Base-by-base conservation (phyloP, 2,113 vertebrate species). In the Gavia stellata region DNA sequence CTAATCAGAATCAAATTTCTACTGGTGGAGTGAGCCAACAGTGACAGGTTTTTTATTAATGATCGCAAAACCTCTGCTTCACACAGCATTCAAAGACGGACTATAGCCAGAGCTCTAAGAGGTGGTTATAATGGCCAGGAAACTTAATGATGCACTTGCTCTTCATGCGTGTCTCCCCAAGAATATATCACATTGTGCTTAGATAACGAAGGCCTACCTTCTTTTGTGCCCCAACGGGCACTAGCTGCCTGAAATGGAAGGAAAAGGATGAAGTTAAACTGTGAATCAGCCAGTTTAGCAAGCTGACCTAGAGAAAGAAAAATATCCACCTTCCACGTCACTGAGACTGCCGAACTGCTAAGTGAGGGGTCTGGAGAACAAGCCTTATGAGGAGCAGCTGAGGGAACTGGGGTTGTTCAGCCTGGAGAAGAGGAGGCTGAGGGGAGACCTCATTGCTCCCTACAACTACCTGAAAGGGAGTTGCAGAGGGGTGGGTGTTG, bases 221-320 rank as follows among this genome's bases (percentile, higher is more conserved):
- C 74, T 61, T 68, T 20, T 73, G 31, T 95, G 91, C 94, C 92
- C 91, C 94, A 95, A 45, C 5, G 49, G 96, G 95, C 89, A 91
- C 89, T 62, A 96, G 70, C 92, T 96, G 94, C 92, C 97, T 97
- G 92, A 85, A 97, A 97, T 23, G 84, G 92, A 96, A 97, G 84
- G 92, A 91, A 85, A 95, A 94, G 92, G 92, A 81, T 73, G 81
- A 94, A 91, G 62, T 96, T 92, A 95, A 94, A 80, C 73, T 92
- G 31, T 68, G 74, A 94, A 87, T 81, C 83, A 72, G 73, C 26
- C 70, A 87, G 77, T 63, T 82, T 72, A 91, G 67, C 72, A 86
- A 93, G 52, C 86, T 88, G 94, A 88, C 92, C 65, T 63, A 81
- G 44, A 84, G 88, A 62, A 73, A 33, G 66, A 65, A 62, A 77